Base-by-base conservation (phyloP, 2,113 vertebrate species). In the Copsychus sechellarum region DNA sequence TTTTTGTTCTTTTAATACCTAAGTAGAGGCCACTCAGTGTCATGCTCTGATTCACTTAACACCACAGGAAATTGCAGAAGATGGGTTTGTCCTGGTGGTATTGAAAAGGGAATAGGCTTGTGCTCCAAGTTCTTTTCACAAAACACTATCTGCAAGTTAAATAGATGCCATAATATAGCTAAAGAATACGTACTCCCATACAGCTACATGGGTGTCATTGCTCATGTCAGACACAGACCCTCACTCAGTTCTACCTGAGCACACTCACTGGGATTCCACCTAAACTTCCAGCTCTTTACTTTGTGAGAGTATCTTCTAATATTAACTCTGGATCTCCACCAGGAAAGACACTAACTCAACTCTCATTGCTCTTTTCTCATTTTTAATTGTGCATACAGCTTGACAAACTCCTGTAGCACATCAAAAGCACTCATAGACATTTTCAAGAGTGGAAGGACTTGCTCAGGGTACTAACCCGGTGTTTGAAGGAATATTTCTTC, bases 41-140 rank as follows among this genome's bases (percentile, higher is more conserved):
- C 47, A 54, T 53, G 65, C 36, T 76, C 40, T 91, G 43, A 82
- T 91, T 92, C 73, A 76, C 8, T 42, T 4, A 93, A 53, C 50
- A 13, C 61, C 45, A 62, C 42, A 33, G 22, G 40, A 95, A 95
- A 94, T n/a, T 76, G 71, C 58, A 79, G 73, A 88, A 86, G 38
- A 72, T 60, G 92, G 8, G 31, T 43, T 34, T 76, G 73, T 58
- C 70, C 86, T 92, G 72, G 82, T 43, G 53, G 51, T 61, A 71
- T 16, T 89, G 82, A 91, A 96, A 89, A 94, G 78, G 66, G 58
- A 97, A 62, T 34, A 92, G 34, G 22, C 26, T 94, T 96, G 38
- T 90, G 84, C 34, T 95, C 53, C 85, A 74, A 94, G 84, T 60
- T 42, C 23, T 70, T 78, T 58, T 87, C 76, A 81, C 76, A 88